Evolutionary conservation across 2,888 invertebrate genomes (phyloP).

Genomic region (Orthonychiurus folsomi): DNA sequence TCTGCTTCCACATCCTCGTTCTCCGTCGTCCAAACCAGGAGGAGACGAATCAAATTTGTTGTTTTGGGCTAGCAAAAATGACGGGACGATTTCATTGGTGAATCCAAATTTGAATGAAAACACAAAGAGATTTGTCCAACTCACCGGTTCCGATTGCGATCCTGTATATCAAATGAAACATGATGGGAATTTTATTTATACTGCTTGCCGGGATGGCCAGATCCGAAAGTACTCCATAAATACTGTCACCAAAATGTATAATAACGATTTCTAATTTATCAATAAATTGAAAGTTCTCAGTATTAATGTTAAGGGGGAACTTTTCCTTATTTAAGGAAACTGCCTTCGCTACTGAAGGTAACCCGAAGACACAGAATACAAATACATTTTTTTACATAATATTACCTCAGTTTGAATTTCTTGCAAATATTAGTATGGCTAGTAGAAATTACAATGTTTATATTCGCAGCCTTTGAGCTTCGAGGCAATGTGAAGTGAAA

Average conservation of each 20-base stretch:
- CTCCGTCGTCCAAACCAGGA: slow-evolving; percentile 29
- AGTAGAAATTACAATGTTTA: too few relatives aligned
- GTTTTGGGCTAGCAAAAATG: slow-evolving; percentile 36
- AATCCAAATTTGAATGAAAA: slow-evolving; percentile 25
- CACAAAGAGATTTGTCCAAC: slow-evolving; percentile 43
- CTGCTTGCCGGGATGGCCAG: slow-evolving; percentile 55
- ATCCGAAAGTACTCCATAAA: slow-evolving; percentile 53
- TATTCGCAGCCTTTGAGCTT: too few relatives aligned
- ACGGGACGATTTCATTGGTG: slow-evolving; percentile 31
- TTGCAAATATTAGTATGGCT: too few relatives aligned
- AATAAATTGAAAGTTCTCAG: background rate
- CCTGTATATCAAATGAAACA: slow-evolving; percentile 56
- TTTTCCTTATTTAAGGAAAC: too few relatives aligned
- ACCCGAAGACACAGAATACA: too few relatives aligned
- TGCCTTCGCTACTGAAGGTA: too few relatives aligned
- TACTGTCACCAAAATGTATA: slow-evolving; percentile 13
- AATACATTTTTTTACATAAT: too few relatives aligned
- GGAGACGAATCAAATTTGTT: slow-evolving; percentile 27
- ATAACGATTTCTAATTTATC: background rate
- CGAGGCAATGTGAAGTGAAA: too few relatives aligned
- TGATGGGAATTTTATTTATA: slow-evolving; percentile 53
- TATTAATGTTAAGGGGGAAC: too few relatives aligned
- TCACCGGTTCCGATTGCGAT: slow-evolving; percentile 64
- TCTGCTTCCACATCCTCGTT: slow-evolving; percentile 32
- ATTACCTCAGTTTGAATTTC: too few relatives aligned